phyloP scores from a whole-genome alignment of 1,140 invertebrate species.

The Ctenoplectra terminalis region DNA sequence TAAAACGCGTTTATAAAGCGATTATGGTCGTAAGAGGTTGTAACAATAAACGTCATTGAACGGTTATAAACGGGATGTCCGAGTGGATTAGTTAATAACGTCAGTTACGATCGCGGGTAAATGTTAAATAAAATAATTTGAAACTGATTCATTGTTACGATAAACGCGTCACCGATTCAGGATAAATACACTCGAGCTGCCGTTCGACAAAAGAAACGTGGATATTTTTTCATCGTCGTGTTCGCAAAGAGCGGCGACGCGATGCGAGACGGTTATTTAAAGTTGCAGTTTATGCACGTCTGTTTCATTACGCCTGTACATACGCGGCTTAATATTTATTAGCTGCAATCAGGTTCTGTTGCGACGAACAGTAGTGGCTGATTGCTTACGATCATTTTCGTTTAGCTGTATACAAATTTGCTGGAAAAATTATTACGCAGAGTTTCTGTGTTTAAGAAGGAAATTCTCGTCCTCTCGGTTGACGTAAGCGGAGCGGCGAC shows the following conservation, averaged over 20 bases:
- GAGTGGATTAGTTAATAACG: constrained; percentile 39
- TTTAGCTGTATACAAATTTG: neutral
- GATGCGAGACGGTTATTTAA: constrained; percentile 4
- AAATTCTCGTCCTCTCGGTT: neutral
- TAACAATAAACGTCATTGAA: constrained; percentile 42
- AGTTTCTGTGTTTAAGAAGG: neutral
- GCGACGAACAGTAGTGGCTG: neutral
- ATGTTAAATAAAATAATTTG: constrained; percentile 39
- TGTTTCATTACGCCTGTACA: neutral
- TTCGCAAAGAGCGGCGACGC: no score
- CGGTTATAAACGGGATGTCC: constrained; percentile 31
- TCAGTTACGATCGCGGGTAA: constrained; percentile 4
- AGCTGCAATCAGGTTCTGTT: constrained; percentile 9
- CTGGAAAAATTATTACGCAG: neutral
- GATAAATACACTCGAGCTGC: neutral
- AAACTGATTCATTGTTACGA: constrained; percentile 8
- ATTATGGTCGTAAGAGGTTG: constrained; percentile 29
- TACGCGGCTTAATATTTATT: neutral
- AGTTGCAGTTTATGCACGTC: neutral
- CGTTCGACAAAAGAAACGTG: neutral
- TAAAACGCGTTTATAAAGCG: constrained; percentile 37
- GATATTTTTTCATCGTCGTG: neutral
- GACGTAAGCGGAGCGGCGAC: no score
- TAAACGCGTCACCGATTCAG: neutral
- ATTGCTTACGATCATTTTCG: neutral